Base-by-base conservation (phyloP, 2,888 invertebrate genomes). In the Apomyelois bistriatella region DNA sequence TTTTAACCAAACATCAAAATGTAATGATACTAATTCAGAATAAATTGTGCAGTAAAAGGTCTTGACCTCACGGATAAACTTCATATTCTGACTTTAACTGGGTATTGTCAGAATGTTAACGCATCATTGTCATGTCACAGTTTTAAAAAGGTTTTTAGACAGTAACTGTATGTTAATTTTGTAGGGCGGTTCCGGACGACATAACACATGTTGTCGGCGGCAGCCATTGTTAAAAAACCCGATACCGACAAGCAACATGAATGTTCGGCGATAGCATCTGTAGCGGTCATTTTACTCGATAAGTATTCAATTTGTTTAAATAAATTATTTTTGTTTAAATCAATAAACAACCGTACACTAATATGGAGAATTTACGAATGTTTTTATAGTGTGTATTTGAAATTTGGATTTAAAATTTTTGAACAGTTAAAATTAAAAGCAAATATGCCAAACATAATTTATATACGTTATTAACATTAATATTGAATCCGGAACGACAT, bases 61-160 rank as follows among this genome's bases (percentile, higher is more conserved):
- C 46, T 35, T 32, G 59, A 65, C 61, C 61, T 72, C 71, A 74
- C 68, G 72, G 79, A 77, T 74, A 66, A 72, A 69, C 68, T 80
- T 77, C 78, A 76, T 72, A 76, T 82, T 82, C 72, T 64, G 70
- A 74, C 73, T 76, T 76, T 81, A 82, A 81, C 80, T 72, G 74
- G 61, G 70, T 66, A 81, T 85, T 84, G 83, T 85, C 70, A 73
- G 70, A 75, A 79, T 79, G 83, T 85, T 85, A 83, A 85, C 85
- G 79, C 79, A 75, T 85, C 82, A 82, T 82, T 84, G 85, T 87
- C 79, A 78, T 83, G 85, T 86, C 82, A 82, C 78, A 82, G 72
- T 74, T 76, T 78, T 74, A 77, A 84, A 82, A 82, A 76, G 71
- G 74, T 72, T 76, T 22, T 70, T 77, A 68, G 68, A 64, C 63